Evolutionary conservation across 2,888 invertebrate genomes (phyloP), one percentile per base, ranked within the genome.

Genomic region (Eupithecia insigniata): DNA sequence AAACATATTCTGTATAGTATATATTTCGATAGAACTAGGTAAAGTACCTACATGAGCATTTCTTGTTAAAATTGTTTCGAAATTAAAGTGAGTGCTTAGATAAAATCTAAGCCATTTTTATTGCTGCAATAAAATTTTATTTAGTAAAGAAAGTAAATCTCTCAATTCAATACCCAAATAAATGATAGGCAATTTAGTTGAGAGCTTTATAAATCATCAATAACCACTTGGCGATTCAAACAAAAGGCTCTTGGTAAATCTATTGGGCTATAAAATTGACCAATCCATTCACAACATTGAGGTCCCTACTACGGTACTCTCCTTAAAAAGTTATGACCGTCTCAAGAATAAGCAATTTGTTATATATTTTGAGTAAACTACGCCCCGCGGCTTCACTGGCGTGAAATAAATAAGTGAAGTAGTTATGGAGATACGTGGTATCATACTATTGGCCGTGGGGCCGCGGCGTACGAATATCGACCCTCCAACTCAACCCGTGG

Each of bases 201-300:
- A 85, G 81, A 81, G 83, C 82, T 82, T 80, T 76, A 78, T 84
- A 83, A 82, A 84, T 82, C 81, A 83, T 84, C 84, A 82, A 84
- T 85, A 83, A 80, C 80, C 82, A 84, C 82, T 83, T 81, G 82
- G 78, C 86, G 83, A 85, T 81, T 82, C 83, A 82, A 84, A 86
- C 84, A 84, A 88, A 85, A 84, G 84, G 86, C 84, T 83, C 82
- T 75, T 78, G 75, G 73, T 71, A 79, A 78, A 85, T 84, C 82
- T 84, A 83, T 81, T 85, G 87, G 84, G 79, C 83, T 81, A 84
- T 85, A 84, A 87, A 89, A 88, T 68, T 70, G 58, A 60, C 67
- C 67, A 67, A 69, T 61, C 28, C 28, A 34, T 67, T 43, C 36
- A 30, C 6, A n/a, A n/a, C 8, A 46, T n/a, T 46, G 10, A 46